Percentiles rank a stretch among this genome's conserved stretches.
These are phyloP conservation scores for Hiodon alosoides DNA, from an alignment of 2,113 vertebrate species.

Conservation along the genomic window DNA sequence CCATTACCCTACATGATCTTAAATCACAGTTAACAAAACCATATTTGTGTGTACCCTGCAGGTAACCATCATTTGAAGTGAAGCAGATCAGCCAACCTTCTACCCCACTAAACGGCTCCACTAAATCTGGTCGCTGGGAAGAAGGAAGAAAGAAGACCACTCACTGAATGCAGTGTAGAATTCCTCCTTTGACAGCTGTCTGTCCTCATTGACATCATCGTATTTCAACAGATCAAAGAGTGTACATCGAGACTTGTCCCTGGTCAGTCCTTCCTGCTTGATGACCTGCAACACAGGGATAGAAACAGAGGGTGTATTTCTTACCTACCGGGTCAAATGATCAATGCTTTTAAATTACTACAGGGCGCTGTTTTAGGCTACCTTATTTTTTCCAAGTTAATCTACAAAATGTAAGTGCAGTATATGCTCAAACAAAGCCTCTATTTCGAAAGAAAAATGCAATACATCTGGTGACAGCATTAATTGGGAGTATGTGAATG, in stretches of 20 bases:
- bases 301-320: background rate
- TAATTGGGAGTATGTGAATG: too few relatives aligned
- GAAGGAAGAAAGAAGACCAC: slow-evolving; percentile 40
- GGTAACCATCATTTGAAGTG: too few relatives aligned
- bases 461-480: too few relatives aligned
- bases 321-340: background rate
- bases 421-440: background rate
- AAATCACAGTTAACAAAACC: too few relatives aligned
- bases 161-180: slow-evolving; percentile 90
- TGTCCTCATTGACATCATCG: slow-evolving; percentile 78
- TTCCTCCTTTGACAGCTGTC: slow-evolving; percentile 80
- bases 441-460: too few relatives aligned
- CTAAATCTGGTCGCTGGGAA: too few relatives aligned
- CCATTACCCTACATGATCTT: too few relatives aligned
- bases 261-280: slow-evolving; percentile 81
- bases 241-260: slow-evolving; percentile 74
- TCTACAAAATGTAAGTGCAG: background rate
- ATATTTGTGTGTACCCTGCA: too few relatives aligned
- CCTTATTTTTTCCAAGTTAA: background rate
- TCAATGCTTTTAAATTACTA: background rate
- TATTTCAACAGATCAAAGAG: slow-evolving; percentile 90
- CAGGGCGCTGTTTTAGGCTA: background rate
- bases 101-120: too few relatives aligned
- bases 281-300: slow-evolving; percentile 72
- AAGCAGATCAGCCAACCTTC: too few relatives aligned